Percentiles rank a stretch among this genome's conserved stretches.
Conservation (phyloP, 2,888 invertebrate genomes). For the Euzophera pinguis region DNA sequence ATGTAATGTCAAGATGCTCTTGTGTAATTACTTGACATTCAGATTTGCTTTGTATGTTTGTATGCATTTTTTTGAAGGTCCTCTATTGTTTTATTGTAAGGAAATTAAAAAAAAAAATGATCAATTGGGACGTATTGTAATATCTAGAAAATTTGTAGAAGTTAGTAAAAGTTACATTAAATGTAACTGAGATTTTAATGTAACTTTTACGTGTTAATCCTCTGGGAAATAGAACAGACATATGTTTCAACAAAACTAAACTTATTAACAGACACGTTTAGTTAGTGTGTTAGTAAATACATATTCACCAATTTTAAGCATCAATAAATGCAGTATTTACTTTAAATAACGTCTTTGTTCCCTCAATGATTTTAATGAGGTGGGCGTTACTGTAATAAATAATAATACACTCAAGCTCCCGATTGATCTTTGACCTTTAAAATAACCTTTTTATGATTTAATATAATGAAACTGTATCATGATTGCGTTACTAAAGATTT, state of each 20-base stretch:
- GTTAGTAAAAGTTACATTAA: too few relatives aligned
- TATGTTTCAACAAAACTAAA: too few relatives aligned
- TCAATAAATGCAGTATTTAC: background rate
- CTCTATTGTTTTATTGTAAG: slow-evolving; percentile 35
- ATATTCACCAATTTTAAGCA: background rate
- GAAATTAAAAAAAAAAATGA: too few relatives aligned
- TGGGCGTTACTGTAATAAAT: slow-evolving; percentile 2
- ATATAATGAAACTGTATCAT: background rate
- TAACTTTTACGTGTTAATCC: too few relatives aligned
- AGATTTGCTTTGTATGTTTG: slow-evolving; percentile 53
- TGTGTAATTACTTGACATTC: slow-evolving; percentile 68
- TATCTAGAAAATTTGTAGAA: too few relatives aligned
- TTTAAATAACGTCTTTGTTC: slow-evolving; percentile 7
- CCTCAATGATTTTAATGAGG: slow-evolving; percentile 3
- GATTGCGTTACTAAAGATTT: background rate
- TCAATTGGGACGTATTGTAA: too few relatives aligned
- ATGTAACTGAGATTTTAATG: too few relatives aligned
- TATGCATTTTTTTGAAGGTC: slow-evolving; percentile 37
- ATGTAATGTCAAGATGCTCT: slow-evolving; percentile 76
- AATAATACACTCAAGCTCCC: slow-evolving; percentile 7
- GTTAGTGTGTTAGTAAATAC: too few relatives aligned
- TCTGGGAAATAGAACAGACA: too few relatives aligned
- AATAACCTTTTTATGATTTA: slow-evolving; percentile 2
- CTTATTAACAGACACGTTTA: too few relatives aligned
- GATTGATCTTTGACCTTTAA: slow-evolving; percentile 7